Evolutionary conservation across 2,797 vertebrate genomes (phyloP), one percentile per base, ranked within the genome.

Genomic region (Yasuhikotakia modesta): DNA sequence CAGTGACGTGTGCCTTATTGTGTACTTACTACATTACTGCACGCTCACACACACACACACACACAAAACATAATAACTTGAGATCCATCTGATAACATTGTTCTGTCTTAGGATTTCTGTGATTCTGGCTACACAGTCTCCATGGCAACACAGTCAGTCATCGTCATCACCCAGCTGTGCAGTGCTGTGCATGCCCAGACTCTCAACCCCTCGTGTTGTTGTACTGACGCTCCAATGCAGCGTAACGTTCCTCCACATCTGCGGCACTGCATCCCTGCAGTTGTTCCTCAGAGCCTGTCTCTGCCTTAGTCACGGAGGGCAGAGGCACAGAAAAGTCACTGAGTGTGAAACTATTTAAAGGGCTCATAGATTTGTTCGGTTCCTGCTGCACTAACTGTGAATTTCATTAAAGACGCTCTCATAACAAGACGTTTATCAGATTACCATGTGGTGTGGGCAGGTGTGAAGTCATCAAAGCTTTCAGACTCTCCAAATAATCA

Each of bases 61-160:
- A 75, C 67, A 24, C 17, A 8, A 14, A 39, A 2, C 27, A 55
- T 45, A 6, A 21, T 30, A 13, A 55, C 19, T 27, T 60, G n/a
- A 74, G 19, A 30, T 35, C 21, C 43, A 65, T 71, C 76, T 27
- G 48, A 79, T 82, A 66, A 81, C 60, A 85, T 88, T 87, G 84
- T 68, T 75, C 72, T 7, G 75, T 69, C 82, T 78, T 82, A 81
- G 78, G 79, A 70, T 72, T 50, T 71, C 65, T 72, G 58, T 68
- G 85, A 87, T 82, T 78, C 87, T 86, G 77, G 82, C 79, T 83
- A 74, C 86, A 75, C 83, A 46, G 69, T 92, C 84, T 80, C 91
- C 89, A 92, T 91, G 86, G 90, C 82, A 92, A 91, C 90, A 35
- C 17, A 19, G 57, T 75, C 80, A 85, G 78, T 88, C 70, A 24